phyloP scores from a whole-genome alignment of 2,113 vertebrate genomes.

The Prunella fulvescens region DNA sequence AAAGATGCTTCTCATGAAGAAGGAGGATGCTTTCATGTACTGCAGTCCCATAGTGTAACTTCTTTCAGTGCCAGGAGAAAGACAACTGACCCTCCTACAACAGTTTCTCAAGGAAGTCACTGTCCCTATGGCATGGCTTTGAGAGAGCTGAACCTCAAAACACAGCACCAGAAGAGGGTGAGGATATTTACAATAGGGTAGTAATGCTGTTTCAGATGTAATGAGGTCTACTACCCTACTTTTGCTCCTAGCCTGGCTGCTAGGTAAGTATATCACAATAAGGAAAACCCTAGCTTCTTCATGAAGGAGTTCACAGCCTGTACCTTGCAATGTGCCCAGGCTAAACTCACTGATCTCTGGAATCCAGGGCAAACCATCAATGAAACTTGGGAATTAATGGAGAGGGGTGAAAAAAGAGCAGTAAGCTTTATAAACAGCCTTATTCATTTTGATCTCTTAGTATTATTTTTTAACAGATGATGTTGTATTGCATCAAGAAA shows the following conservation, averaged over 20 bases:
- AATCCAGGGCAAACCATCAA: background rate
- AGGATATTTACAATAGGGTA: background rate
- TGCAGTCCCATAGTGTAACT: background rate
- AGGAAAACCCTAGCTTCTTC: background rate
- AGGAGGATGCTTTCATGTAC: background rate
- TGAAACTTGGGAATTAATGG: background rate
- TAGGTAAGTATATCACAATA: background rate
- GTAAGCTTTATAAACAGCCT: background rate
- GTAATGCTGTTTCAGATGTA: background rate
- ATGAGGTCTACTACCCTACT: background rate
- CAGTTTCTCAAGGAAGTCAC: background rate
- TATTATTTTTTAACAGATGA: background rate
- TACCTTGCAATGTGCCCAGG: background rate
- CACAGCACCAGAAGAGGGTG: background rate
- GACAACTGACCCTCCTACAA: background rate
- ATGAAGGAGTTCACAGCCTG: background rate
- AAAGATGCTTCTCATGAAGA: background rate
- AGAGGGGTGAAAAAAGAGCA: rapidly evolving
- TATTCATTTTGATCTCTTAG: background rate
- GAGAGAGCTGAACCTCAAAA: background rate
- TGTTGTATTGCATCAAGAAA: too few species aligned
- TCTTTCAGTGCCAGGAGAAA: background rate
- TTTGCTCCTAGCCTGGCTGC: background rate
- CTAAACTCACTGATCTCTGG: background rate
- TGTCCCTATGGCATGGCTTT: background rate